Conservation (phyloP, 1,140 invertebrate species). For the Protaetia brevitarsis region DNA sequence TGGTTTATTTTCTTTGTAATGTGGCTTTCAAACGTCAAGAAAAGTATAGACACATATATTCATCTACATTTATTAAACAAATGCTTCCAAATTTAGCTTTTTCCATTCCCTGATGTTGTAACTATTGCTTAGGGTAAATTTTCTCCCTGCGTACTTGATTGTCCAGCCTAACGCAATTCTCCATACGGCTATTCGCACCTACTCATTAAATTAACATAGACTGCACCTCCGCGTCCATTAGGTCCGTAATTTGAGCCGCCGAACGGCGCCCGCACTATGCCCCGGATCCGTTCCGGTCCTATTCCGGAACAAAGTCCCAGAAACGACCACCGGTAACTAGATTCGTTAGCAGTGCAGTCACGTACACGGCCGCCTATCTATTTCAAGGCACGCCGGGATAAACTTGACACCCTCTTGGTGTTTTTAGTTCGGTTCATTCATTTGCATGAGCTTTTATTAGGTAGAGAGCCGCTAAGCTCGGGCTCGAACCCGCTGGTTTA, state of each 20-base stretch:
- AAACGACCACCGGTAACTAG: constrained; percentile 3
- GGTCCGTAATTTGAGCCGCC: constrained; percentile 12
- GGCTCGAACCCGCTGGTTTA: constrained; percentile 34
- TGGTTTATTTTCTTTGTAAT: no score
- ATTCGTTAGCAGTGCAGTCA: constrained; percentile 15
- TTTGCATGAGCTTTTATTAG: constrained; percentile 38
- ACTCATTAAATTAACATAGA: constrained; percentile 13
- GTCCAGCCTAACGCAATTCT: not conserved
- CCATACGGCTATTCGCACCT: not conserved
- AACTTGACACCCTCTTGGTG: constrained; percentile 31
- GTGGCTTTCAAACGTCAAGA: no score
- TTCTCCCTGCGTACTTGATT: no score
- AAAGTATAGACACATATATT: no score
- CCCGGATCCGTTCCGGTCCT: constrained; percentile 9
- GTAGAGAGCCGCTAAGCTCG: constrained; percentile 16
- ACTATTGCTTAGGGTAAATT: no score
- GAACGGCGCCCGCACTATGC: not conserved
- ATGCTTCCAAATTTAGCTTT: no score
- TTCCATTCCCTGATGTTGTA: no score
- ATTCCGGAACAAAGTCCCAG: not conserved
- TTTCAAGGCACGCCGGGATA: constrained; percentile 21
- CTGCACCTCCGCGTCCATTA: not conserved
- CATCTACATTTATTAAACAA: no score
- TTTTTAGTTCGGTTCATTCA: constrained; percentile 35
- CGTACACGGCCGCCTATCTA: constrained; percentile 24